Evolutionary conservation across 1,140 invertebrate genomes (phyloP), one percentile per base, ranked within the genome.

Genomic region (Hermetia illucens): DNA sequence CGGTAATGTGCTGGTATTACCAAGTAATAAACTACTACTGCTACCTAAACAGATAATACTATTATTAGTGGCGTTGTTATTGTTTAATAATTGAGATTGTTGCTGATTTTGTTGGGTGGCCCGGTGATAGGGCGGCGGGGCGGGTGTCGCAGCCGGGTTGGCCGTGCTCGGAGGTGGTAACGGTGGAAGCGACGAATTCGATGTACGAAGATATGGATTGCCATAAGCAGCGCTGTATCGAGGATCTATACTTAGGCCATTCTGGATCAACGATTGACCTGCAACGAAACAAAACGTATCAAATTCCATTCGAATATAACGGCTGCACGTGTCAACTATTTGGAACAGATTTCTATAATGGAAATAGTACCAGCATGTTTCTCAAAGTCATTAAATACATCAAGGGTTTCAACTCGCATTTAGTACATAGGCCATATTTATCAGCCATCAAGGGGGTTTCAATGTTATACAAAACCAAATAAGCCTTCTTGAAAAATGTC

Each of bases 171-270:
- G 52, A 36, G 50, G 53, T 45, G 50, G 62, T 20, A 62, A 44
- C 21, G 66, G 69, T 34, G 66, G 66, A 34, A 69, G 51, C 29
- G 64, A 64, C 21, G 66, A 53, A 44, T 53, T 57, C 35, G 54
- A 61, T 31, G 66, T 74, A 53, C 84, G 69, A 41, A 90, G 65
- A 58, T 88, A 88, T 1, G 85, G 85, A 64, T 89, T 89, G 34
- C 85, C 86, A 53, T 90, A 92, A 4, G 81, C 79, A 17, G 86
- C 87, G 16, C 82, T 84, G 52, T 84, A 91, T 40, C 83, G 67
- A 8, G 86, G 83, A 52, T 91, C 86, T 35, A 87, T 81, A 32
- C 69, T 75, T 60, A 59, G 40, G 61, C 68, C 42, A 54, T 68
- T 53, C 55, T 69, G 47, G 40, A 62, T 46, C 49, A 68, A 27